phyloP scores from a whole-genome alignment of 2,888 invertebrate species.

The Corbicula japonica region DNA sequence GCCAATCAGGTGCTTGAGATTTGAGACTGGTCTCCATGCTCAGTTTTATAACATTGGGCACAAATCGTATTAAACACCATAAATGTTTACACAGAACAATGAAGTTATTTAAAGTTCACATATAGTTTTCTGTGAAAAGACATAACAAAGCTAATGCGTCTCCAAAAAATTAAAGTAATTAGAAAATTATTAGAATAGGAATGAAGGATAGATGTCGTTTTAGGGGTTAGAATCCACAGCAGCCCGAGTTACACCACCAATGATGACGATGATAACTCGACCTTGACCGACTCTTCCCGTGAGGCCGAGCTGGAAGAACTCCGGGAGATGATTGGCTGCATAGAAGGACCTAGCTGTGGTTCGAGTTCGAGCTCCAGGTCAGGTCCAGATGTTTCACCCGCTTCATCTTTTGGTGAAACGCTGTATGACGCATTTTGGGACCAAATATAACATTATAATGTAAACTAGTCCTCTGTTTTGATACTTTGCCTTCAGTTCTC shows the following conservation, averaged over 20 bases:
- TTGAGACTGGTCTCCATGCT: too few relatives aligned
- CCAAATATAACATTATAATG: background rate
- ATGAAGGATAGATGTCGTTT: too few relatives aligned
- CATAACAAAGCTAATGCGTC: background rate
- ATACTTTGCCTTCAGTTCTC: background rate
- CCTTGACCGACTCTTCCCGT: background rate
- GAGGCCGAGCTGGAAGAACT: constrained; percentile 46
- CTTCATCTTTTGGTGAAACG: constrained; percentile 6
- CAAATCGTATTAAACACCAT: too few relatives aligned
- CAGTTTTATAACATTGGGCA: too few relatives aligned
- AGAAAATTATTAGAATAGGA: background rate
- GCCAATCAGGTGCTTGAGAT: too few relatives aligned
- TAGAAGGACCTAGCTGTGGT: constrained; percentile 46
- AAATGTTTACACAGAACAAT: too few relatives aligned
- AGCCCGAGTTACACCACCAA: background rate
- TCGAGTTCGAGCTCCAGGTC: constrained; percentile 42
- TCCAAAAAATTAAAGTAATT: background rate
- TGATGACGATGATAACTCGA: background rate
- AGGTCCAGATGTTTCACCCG: constrained; percentile 14
- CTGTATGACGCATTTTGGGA: constrained; percentile 44
- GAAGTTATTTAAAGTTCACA: background rate
- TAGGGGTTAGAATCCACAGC: constrained; percentile 6
- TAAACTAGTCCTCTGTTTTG: background rate
- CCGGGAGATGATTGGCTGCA: constrained; percentile 44
- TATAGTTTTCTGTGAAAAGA: background rate